phyloP scores from a whole-genome alignment of 2,888 invertebrate genomes.

The Hydraecia micacea region DNA sequence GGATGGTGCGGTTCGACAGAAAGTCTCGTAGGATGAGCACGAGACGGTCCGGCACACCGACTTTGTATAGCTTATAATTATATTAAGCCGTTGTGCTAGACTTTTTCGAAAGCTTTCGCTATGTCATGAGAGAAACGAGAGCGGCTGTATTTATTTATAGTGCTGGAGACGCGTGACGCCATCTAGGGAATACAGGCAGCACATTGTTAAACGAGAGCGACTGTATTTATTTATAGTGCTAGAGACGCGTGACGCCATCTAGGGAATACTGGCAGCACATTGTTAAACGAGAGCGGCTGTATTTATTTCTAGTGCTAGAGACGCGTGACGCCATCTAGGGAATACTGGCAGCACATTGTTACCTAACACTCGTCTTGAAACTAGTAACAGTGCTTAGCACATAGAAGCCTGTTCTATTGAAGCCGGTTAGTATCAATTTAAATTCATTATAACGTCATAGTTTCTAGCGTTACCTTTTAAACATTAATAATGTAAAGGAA shows the following conservation, averaged over 20 bases:
- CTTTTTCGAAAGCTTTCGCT: too few relatives aligned
- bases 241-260: too few relatives aligned
- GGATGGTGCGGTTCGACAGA: too few relatives aligned
- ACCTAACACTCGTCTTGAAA: not conserved
- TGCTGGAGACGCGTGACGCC: too few relatives aligned
- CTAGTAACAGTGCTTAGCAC: not conserved
- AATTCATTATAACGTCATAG: not conserved
- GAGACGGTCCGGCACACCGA: too few relatives aligned
- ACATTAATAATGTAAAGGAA: not conserved
- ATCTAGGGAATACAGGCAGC: not conserved
- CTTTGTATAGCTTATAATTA: too few relatives aligned
- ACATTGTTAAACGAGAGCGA: not conserved
- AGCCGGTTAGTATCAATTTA: not conserved
- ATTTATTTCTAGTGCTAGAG: not conserved
- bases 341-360: not conserved
- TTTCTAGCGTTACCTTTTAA: not conserved
- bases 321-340: conserved; percentile 28
- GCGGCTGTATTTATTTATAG: too few relatives aligned
- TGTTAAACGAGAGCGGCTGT: not conserved
- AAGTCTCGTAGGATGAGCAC: too few relatives aligned
- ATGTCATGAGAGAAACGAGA: not conserved
- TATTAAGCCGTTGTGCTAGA: too few relatives aligned
- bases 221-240: too few relatives aligned
- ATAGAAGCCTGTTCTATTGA: not conserved
- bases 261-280: too few relatives aligned